Evolutionary conservation across 2,888 invertebrate species (phyloP), one percentile per base, ranked within the genome.

Genomic region (Eudasyphora cyanicolor): DNA sequence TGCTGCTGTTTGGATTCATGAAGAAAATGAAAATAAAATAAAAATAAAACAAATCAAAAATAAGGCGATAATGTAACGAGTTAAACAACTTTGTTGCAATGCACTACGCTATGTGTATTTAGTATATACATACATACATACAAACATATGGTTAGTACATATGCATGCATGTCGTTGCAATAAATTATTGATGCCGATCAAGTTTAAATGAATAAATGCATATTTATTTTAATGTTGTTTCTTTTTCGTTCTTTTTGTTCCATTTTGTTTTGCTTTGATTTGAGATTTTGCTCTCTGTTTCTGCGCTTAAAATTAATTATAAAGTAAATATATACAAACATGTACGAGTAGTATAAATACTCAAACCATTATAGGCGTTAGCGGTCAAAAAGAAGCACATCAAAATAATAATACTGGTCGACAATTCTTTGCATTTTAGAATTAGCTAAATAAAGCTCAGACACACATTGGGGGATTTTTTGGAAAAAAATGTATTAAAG

Each of bases 41-140:
- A n/a, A n/a, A n/a, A n/a, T n/a, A n/a, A n/a, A n/a, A n/a, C n/a
- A n/a, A n/a, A n/a, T n/a, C n/a, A n/a, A n/a, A n/a, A n/a, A 62
- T 27, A 62, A 17, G 42, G 67, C 42, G 42, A 67, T 2, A 67
- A 67, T 67, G 67, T 24, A 67, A 67, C 67, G 29, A 67, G 67
- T 67, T 67, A 38, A 67, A 42, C 67, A 24, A 67, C 67, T 67
- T 67, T 67, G 67, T 67, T 67, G 67, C 64, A 14, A 19, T 54
- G 24, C 21, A 2, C 10, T 64, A 21, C 24, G 7, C 5, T 12
- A 14, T 14, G 51, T 21, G 51, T 54, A 60, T 14, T n/a, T n/a
- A n/a, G n/a, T n/a, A n/a, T n/a, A n/a, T n/a, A n/a, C n/a, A n/a
- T n/a, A n/a, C n/a, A n/a, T n/a, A n/a, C 49, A 19, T 17, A 49